A percentile compares a stretch with the other conserved stretches of the same genome.
These are phyloP conservation scores for Oligia strigilis DNA, from an alignment of 2,888 invertebrate genomes.

Conservation along the genomic window DNA sequence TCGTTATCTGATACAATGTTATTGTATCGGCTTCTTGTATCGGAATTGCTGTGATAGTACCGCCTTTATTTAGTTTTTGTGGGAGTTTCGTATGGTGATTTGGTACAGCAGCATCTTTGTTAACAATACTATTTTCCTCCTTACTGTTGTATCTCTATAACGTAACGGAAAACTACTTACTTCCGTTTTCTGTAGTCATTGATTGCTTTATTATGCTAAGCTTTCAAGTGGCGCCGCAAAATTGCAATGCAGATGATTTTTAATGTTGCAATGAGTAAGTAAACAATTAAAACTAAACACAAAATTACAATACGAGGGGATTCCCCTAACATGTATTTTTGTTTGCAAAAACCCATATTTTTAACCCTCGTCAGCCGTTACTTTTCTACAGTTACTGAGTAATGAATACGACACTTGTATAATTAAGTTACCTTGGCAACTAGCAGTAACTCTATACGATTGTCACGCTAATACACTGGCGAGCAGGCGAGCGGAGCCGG, in stretches of 20 bases:
- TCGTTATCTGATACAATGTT: slow-evolving; percentile 70
- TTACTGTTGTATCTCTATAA: not conserved
- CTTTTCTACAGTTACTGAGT: slow-evolving; percentile 39
- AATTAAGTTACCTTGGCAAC: slow-evolving; percentile 69
- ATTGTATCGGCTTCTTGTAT: slow-evolving; percentile 60
- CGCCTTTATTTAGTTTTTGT: slow-evolving; percentile 40
- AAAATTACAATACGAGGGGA: slow-evolving; percentile 3
- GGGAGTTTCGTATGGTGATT: slow-evolving; percentile 25
- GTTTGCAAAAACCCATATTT: not conserved
- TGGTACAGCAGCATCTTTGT: slow-evolving; percentile 1
- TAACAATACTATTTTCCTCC: slow-evolving; percentile 8
- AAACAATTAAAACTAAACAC: not conserved
- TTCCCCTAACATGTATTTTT: not conserved
- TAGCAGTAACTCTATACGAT: slow-evolving; percentile 74
- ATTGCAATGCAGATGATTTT: not conserved
- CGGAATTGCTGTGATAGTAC: slow-evolving; percentile 31
- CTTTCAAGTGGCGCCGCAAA: not conserved
- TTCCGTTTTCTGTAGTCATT: not conserved
- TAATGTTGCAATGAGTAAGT: too few species aligned
- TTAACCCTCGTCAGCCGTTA: slow-evolving; percentile 4
- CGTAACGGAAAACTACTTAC: not conserved
- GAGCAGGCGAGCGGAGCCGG: slow-evolving; percentile 69
- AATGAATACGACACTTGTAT: slow-evolving; percentile 59
- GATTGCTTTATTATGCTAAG: not conserved
- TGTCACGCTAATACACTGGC: slow-evolving; percentile 73